Percentiles rank a stretch among this genome's conserved stretches.
Evolutionary conservation across 1,140 invertebrate genomes (phyloP).

Genomic region (Papilio glaucus): DNA sequence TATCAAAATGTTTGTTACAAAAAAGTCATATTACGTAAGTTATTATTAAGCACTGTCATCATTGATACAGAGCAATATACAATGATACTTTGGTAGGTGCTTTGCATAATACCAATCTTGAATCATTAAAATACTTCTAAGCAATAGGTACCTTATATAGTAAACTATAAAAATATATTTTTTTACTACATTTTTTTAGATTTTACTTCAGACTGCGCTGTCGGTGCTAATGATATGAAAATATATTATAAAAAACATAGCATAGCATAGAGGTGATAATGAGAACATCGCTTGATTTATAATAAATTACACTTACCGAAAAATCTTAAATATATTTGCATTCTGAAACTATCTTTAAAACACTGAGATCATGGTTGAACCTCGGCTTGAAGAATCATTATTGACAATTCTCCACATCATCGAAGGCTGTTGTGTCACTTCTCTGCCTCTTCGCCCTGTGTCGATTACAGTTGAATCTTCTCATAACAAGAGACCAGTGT

Average conservation of each 20-base stretch:
- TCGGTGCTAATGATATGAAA: too few species aligned
- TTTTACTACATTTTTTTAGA: not conserved
- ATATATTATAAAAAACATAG: too few species aligned
- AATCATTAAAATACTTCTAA: not conserved
- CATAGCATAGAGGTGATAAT: too few species aligned
- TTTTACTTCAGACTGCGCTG: not conserved
- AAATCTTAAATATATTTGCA: not conserved
- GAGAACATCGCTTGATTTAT: not conserved
- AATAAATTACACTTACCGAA: not conserved
- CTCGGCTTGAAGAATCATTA: not conserved
- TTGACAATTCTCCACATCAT: slow-evolving; percentile 49
- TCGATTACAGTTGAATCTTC: slow-evolving; percentile 64
- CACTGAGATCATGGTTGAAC: not conserved
- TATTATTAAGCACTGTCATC: too few species aligned
- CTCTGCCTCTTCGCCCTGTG: slow-evolving; percentile 54
- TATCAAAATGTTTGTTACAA: too few species aligned
- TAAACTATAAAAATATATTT: not conserved
- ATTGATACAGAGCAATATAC: too few species aligned
- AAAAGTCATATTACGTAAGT: too few species aligned
- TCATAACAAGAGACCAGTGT: slow-evolving; percentile 81
- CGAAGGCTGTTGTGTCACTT: slow-evolving; percentile 48
- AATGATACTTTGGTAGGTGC: too few species aligned
- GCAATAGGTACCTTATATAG: too few species aligned
- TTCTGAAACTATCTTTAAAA: not conserved
- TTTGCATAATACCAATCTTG: too few species aligned